Percentiles rank a stretch among this genome's conserved stretches.
Evolutionary conservation across 2,113 vertebrate species (phyloP).

Genomic region (Pipra filicauda): DNA sequence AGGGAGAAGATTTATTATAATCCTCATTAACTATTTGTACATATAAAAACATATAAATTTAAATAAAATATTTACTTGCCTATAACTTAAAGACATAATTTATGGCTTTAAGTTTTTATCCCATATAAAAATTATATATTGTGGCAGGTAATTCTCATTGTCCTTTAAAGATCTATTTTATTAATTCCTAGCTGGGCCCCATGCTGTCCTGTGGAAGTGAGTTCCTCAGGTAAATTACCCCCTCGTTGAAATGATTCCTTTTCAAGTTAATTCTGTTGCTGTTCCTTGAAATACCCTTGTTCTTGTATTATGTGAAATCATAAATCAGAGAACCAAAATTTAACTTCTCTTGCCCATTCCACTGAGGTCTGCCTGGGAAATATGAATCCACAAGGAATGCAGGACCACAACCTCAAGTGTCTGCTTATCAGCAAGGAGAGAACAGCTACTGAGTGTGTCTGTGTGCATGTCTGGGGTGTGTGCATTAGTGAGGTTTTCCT

Average conservation of each 20-base stretch:
- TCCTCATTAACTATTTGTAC: not conserved
- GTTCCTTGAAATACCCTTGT: not conserved
- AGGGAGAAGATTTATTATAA: not conserved
- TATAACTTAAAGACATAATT: not conserved
- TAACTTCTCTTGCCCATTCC: not conserved
- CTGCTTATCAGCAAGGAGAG: not conserved
- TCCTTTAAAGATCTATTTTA: not conserved
- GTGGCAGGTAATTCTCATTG: not conserved
- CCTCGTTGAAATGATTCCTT: not conserved
- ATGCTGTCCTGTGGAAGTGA: not conserved
- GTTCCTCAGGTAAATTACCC: not conserved
- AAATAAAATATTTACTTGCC: not conserved
- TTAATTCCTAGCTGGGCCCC: not conserved
- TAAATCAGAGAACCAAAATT: slow-evolving; percentile 4
- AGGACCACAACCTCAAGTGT: not conserved
- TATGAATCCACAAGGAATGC: slow-evolving; percentile 43
- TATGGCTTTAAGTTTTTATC: slow-evolving; percentile 1
- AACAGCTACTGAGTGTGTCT: not conserved
- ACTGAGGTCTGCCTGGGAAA: not conserved
- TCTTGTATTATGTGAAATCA: not conserved
- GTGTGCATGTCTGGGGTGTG: not conserved
- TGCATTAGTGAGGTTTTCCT: not conserved
- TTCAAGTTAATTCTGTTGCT: slow-evolving; percentile 32
- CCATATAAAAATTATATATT: not conserved
- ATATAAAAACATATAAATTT: not conserved